A percentile compares a stretch with the other conserved stretches of the same genome.
Evolutionary conservation across 2,888 invertebrate species (phyloP).

Genomic region (Lymantria monacha): DNA sequence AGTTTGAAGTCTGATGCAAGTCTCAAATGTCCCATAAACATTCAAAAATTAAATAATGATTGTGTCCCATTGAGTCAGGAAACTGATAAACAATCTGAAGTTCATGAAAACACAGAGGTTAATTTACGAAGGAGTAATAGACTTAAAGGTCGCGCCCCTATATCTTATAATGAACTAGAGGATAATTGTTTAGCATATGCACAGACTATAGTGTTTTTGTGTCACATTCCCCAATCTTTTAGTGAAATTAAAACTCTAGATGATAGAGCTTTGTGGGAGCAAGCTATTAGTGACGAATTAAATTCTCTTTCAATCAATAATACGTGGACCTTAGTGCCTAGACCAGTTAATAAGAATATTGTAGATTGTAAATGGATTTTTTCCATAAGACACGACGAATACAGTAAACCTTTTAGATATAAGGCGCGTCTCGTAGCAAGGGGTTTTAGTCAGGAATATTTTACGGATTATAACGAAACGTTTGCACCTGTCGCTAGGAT

Average conservation of each 20-base stretch:
- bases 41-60: not conserved
- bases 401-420: not conserved
- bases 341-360: not conserved
- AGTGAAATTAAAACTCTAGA: too few relatives aligned
- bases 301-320: not conserved
- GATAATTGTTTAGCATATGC: not conserved
- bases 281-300: not conserved
- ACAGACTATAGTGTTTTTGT: not conserved
- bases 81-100: too few relatives aligned
- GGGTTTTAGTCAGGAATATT: too few relatives aligned
- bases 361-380: not conserved
- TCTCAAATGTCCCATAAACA: not conserved
- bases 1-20: not conserved
- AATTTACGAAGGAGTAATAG: not conserved
- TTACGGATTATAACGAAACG: too few relatives aligned
- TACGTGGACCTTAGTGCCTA: not conserved
- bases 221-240: too few relatives aligned
- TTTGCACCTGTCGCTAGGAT: too few relatives aligned
- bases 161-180: not conserved
- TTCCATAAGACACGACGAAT: not conserved
- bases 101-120: too few relatives aligned
- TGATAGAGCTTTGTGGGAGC: too few relatives aligned
- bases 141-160: not conserved
- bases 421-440: too few relatives aligned
- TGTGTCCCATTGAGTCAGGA: too few relatives aligned